Conservation (phyloP, 2,888 invertebrate genomes). For the Orthosia gracilis region DNA sequence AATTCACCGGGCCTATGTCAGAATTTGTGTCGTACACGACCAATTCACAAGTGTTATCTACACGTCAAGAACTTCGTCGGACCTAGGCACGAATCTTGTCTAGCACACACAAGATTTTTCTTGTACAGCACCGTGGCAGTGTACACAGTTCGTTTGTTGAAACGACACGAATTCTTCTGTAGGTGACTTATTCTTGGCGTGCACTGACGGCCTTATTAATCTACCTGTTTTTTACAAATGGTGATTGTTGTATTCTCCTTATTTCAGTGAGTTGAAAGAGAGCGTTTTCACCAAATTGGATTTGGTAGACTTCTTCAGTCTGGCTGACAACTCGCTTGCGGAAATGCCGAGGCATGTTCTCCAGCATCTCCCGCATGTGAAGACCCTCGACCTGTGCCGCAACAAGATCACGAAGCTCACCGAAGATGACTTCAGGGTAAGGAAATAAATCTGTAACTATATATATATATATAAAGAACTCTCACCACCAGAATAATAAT, state of each 20-base stretch:
- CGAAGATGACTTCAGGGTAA: conserved; percentile 94
- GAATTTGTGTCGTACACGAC: too few species aligned
- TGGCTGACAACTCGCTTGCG: conserved; percentile 95
- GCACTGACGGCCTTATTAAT: not conserved
- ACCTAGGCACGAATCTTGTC: too few species aligned
- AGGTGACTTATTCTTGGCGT: too few species aligned
- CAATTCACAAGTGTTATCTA: too few species aligned
- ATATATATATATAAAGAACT: conserved; percentile 29
- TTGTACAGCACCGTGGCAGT: too few species aligned
- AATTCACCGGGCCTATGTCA: too few species aligned
- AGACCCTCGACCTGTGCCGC: conserved; percentile 95
- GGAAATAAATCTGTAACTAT: conserved; percentile 32
- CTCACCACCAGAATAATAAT: conserved; percentile 39
- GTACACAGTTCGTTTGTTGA: too few species aligned
- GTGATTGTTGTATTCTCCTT: conserved; percentile 45
- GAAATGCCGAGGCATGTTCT: conserved; percentile 95
- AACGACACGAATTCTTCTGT: too few species aligned
- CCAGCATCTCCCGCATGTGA: conserved; percentile 94
- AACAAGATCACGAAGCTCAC: conserved; percentile 94
- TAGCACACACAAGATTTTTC: too few species aligned
- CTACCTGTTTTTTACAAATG: not conserved
- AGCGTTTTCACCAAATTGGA: conserved; percentile 94
- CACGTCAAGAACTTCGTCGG: too few species aligned
- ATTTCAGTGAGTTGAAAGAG: conserved; percentile 93
- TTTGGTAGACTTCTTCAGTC: conserved; percentile 94